Evolutionary conservation across 2,113 vertebrate species (phyloP).

Genomic region (Sardina pilchardus): DNA sequence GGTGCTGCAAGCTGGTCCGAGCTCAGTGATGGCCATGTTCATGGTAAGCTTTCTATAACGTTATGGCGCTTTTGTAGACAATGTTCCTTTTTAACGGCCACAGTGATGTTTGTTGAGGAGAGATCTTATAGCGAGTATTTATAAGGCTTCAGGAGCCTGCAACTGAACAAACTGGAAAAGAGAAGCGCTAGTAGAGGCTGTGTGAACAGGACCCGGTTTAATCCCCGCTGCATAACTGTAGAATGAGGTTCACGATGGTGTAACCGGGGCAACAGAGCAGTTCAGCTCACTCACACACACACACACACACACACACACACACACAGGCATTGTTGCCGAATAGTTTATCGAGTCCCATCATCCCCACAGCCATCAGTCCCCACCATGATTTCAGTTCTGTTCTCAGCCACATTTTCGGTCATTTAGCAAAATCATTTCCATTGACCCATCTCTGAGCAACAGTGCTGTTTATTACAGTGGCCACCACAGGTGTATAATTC

Average conservation of each 20-base stretch:
- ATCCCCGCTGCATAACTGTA: neutral
- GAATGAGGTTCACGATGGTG: conserved; percentile 25
- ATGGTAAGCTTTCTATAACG: neutral
- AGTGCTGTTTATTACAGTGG: neutral
- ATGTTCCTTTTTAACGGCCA: neutral
- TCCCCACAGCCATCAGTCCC: conserved; percentile 2
- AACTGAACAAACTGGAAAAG: neutral
- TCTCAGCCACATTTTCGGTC: conserved; percentile 9
- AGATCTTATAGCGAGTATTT: neutral
- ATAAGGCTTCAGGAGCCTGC: neutral
- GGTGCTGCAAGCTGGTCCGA: neutral
- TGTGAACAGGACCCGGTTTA: neutral
- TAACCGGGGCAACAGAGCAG: conserved; percentile 43
- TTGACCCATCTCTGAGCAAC: conserved; percentile 20
- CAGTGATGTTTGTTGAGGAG: neutral
- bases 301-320: conserved; percentile 13
- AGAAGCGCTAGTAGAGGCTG: neutral
- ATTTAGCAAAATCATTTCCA: conserved; percentile 31
- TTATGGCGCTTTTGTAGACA: neutral
- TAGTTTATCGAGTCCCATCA: conserved; percentile 27
- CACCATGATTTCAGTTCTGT: conserved; percentile 22
- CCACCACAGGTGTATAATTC: neutral
- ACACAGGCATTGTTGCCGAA: conserved; percentile 16
- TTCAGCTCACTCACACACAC: neutral
- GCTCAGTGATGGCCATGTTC: neutral